phyloP scores from a whole-genome alignment of 1,140 invertebrate species.

The Drosophila lacertosa region DNA sequence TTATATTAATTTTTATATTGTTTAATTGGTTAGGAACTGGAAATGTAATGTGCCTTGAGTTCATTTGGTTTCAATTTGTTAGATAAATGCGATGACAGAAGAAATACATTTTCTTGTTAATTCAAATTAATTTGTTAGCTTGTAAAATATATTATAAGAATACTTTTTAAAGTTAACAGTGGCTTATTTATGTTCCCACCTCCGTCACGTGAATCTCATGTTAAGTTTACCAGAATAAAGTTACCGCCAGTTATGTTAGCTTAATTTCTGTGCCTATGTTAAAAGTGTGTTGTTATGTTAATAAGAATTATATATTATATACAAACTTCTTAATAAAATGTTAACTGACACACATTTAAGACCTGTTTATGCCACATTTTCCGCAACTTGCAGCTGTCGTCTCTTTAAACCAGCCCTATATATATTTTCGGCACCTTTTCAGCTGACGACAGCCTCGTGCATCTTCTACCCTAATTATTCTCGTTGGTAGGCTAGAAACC shows the following conservation, averaged over 20 bases:
- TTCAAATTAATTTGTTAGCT: neutral
- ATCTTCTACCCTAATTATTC: slow-evolving; percentile 43
- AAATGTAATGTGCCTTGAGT: neutral
- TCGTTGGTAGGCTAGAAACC: slow-evolving; percentile 11
- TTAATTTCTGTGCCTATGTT: too few species aligned
- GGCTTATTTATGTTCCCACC: too few species aligned
- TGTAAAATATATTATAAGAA: too few species aligned
- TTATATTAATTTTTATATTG: neutral
- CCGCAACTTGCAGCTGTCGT: neutral
- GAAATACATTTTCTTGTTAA: neutral
- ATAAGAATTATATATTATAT: neutral
- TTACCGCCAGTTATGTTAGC: too few species aligned
- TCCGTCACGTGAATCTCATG: too few species aligned
- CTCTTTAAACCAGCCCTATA: slow-evolving; percentile 31
- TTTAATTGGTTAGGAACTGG: neutral
- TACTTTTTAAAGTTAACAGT: too few species aligned
- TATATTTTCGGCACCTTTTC: slow-evolving; percentile 34
- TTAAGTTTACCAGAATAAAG: too few species aligned
- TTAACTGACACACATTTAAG: slow-evolving; percentile 11
- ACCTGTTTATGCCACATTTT: neutral
- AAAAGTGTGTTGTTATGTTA: neutral
- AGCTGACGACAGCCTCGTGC: slow-evolving; percentile 23
- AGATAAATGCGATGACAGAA: neutral
- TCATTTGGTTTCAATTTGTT: neutral
- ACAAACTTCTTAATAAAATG: neutral